These are phyloP conservation scores for Phyllotis vaccarum DNA, from an alignment of 2,797 vertebrate genomes.

Conservation along the genomic window DNA sequence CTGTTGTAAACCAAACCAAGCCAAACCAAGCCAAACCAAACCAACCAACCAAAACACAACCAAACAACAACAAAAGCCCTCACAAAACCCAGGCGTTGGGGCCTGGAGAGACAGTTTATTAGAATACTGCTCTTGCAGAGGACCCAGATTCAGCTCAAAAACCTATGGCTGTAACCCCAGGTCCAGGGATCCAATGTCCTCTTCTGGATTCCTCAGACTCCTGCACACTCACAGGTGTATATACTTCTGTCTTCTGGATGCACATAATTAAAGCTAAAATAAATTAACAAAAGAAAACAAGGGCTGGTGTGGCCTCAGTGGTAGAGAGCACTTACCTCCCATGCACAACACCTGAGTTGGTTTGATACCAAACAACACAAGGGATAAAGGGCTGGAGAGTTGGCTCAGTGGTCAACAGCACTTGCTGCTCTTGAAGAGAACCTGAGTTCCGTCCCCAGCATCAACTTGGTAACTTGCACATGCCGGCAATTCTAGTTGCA, in stretches of 20 bases:
- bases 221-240: neutral
- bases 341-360: no score
- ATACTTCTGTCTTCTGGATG: no score
- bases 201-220: neutral
- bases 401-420: neutral
- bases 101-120: neutral
- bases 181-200: neutral
- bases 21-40: neutral
- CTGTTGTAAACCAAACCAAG: neutral
- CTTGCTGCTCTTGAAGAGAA: neutral
- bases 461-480: neutral
- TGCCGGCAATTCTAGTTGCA: neutral
- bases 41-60: neutral
- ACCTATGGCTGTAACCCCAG: neutral
- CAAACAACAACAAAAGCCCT: neutral
- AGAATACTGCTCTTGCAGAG: neutral
- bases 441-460: neutral
- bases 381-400: neutral
- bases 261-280: neutral
- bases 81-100: neutral
- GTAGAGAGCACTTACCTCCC: neutral
- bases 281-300: neutral
- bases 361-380: neutral
- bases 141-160: neutral
- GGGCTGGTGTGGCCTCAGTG: no score